phyloP scores from a whole-genome alignment of 2,797 vertebrate genomes.

The Argya squamiceps region DNA sequence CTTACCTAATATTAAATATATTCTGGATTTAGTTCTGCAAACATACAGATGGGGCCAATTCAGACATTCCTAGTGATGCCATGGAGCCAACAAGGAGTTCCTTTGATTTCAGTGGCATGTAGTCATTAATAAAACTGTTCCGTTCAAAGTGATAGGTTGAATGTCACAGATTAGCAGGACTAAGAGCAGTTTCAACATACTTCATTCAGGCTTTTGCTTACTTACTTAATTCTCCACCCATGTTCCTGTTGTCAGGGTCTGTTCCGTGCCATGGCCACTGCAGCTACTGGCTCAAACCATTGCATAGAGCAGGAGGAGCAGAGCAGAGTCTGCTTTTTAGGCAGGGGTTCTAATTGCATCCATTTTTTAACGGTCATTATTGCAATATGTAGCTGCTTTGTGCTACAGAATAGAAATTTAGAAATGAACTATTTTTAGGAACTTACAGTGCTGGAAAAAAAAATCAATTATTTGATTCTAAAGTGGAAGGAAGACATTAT shows the following conservation, averaged over 20 bases:
- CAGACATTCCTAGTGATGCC: not conserved
- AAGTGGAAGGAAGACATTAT: not conserved
- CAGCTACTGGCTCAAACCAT: not conserved
- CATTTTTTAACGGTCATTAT: not conserved
- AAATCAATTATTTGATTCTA: not conserved
- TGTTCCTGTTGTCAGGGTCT: accelerated
- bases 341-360: not conserved
- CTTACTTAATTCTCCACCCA: not conserved
- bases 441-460: not conserved
- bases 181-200: not conserved
- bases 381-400: not conserved
- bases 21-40: not conserved
- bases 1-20: not conserved
- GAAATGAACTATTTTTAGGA: not conserved
- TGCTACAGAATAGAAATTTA: not conserved
- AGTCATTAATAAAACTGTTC: not conserved
- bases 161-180: not conserved
- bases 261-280: accelerated
- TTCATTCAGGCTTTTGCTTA: not conserved
- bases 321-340: not conserved
- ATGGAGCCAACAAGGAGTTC: not conserved
- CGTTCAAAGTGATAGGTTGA: not conserved
- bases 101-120: not conserved
- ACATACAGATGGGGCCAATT: not conserved
- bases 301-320: not conserved